phyloP scores from a whole-genome alignment of 2,888 invertebrate species.

The Drosophila nr. medialis region DNA sequence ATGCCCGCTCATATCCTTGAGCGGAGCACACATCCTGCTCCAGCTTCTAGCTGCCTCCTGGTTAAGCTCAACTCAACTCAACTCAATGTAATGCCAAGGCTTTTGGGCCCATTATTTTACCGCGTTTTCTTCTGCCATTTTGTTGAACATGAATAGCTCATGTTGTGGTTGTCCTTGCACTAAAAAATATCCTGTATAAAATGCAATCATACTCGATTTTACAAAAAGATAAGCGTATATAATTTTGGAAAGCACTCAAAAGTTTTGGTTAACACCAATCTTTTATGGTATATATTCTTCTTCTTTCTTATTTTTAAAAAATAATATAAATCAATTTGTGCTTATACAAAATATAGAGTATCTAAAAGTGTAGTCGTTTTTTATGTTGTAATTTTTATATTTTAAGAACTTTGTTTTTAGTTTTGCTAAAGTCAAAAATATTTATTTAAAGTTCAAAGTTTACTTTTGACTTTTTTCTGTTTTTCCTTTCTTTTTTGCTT shows the following conservation, averaged over 20 bases:
- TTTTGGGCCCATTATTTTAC: constrained; percentile 76
- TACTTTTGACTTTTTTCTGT: background rate
- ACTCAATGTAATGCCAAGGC: constrained; percentile 69
- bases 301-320: background rate
- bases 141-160: constrained; percentile 39
- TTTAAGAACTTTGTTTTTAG: constrained; percentile 60
- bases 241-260: background rate
- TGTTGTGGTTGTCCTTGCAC: background rate
- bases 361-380: background rate
- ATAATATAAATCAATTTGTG: background rate
- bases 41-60: constrained; percentile 34
- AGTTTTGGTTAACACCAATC: background rate
- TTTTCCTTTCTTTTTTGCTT: background rate
- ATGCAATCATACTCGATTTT: background rate
- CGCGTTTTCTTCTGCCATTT: constrained; percentile 51
- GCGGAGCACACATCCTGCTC: constrained; percentile 47
- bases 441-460: constrained; percentile 71
- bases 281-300: background rate
- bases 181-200: constrained; percentile 16
- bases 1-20: constrained; percentile 70
- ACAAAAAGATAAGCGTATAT: too few species aligned
- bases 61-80: constrained; percentile 47
- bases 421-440: constrained; percentile 65
- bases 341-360: background rate
- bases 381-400: constrained; percentile 41